These are phyloP conservation scores for Perizoma flavofasciatum DNA, from an alignment of 2,888 invertebrate genomes.

Conservation along the genomic window DNA sequence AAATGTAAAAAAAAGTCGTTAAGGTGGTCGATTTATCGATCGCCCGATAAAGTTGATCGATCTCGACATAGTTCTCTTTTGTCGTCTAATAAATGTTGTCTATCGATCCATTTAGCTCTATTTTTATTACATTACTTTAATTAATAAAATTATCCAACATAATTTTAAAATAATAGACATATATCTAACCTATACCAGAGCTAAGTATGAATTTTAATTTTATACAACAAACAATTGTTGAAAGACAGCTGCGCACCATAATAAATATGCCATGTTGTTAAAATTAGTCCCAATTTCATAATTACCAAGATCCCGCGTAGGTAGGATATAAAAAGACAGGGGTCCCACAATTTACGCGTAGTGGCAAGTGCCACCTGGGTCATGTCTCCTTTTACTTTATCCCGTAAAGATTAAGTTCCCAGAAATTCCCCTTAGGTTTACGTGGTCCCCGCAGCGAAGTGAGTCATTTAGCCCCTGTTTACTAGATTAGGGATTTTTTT, in stretches of 20 bases:
- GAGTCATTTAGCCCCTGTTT: slow-evolving; percentile 83
- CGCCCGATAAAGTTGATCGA: too few species aligned
- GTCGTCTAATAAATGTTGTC: too few species aligned
- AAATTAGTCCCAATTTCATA: slow-evolving; percentile 67
- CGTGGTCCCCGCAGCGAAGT: slow-evolving; percentile 76
- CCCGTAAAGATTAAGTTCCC: slow-evolving; percentile 82
- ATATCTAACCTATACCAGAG: too few species aligned
- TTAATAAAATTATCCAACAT: too few species aligned
- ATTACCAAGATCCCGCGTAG: slow-evolving; percentile 59
- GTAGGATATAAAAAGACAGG: slow-evolving; percentile 65
- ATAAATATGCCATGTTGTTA: slow-evolving; percentile 52
- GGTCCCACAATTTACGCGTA: slow-evolving; percentile 69
- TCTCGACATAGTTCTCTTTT: too few species aligned
- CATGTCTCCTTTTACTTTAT: slow-evolving; percentile 83
- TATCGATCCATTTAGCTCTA: too few species aligned
- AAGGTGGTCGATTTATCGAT: too few species aligned
- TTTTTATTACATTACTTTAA: too few species aligned
- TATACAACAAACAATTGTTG: neutral
- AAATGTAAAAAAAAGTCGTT: too few species aligned
- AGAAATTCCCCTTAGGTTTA: slow-evolving; percentile 60
- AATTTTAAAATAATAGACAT: too few species aligned
- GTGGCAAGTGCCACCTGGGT: slow-evolving; percentile 76
- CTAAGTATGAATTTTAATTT: too few species aligned
- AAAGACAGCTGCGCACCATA: slow-evolving; percentile 35
- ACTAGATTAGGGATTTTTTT: slow-evolving; percentile 83